A percentile compares a stretch with the other conserved stretches of the same genome.
Conservation (phyloP, 1,140 invertebrate genomes). For the Phocides pigmalion region DNA sequence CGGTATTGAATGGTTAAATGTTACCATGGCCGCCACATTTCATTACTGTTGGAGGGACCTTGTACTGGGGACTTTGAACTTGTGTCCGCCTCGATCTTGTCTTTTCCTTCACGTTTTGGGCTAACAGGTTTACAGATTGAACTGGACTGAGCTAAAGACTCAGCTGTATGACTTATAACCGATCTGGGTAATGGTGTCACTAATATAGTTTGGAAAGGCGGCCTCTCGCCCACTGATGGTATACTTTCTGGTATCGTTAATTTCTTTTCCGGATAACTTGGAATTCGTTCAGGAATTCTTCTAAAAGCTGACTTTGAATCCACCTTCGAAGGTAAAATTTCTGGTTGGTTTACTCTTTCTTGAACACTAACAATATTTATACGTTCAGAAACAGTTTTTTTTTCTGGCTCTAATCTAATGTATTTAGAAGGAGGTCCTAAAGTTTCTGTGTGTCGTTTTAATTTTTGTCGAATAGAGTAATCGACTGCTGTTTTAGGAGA, state of each 20-base stretch:
- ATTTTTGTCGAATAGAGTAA: constrained; percentile 70
- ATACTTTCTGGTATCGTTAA: constrained; percentile 62
- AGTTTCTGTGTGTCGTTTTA: constrained; percentile 62
- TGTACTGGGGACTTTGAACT: constrained; percentile 65
- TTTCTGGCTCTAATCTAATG: constrained; percentile 58
- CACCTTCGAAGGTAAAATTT: constrained; percentile 11
- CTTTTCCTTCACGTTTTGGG: constrained; percentile 37
- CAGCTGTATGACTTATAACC: constrained; percentile 76
- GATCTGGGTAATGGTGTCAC: constrained; percentile 45
- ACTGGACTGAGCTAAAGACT: constrained; percentile 65
- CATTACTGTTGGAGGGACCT: constrained; percentile 54
- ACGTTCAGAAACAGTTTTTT: constrained; percentile 42
- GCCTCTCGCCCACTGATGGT: constrained; percentile 48
- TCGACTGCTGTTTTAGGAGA: constrained; percentile 76
- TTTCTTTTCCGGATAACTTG: constrained; percentile 48
- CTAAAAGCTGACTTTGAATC: constrained; percentile 50
- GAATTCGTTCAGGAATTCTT: constrained; percentile 49
- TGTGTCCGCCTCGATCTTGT: constrained; percentile 58
- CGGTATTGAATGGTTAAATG: background rate
- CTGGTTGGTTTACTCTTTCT: constrained; percentile 9
- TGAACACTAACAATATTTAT: constrained; percentile 31
- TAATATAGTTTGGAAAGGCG: constrained; percentile 28
- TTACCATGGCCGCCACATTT: constrained; percentile 78
- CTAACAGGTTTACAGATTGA: constrained; percentile 38
- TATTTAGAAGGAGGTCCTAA: constrained; percentile 61